Conservation (phyloP, 1,140 invertebrate species). For the Trachymyrmex septentrionalis region DNA sequence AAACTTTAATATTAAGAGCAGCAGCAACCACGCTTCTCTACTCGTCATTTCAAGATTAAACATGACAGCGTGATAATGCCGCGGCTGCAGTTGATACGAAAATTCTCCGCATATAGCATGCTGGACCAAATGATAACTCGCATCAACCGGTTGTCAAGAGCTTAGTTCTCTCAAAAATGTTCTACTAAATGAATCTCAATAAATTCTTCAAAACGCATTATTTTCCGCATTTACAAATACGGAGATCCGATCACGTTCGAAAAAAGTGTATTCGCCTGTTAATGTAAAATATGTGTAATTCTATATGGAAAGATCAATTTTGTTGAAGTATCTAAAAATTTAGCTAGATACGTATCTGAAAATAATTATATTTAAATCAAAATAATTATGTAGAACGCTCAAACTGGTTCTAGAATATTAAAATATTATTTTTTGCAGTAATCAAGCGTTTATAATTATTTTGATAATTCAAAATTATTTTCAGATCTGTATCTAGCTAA, state of each 20-base stretch:
- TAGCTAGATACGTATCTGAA: neutral
- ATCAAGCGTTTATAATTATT: no score
- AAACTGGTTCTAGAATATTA: no score
- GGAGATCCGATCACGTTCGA: neutral
- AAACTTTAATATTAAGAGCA: constrained; percentile 12
- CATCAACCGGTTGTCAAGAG: neutral
- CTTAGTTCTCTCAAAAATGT: no score
- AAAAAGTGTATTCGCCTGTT: neutral
- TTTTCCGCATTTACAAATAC: neutral
- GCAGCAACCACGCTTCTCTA: neutral
- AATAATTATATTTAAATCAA: no score
- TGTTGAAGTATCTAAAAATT: no score
- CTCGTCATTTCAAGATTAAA: constrained; percentile 47
- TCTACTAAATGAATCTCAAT: neutral
- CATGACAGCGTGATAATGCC: constrained; percentile 7
- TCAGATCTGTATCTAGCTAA: no score
- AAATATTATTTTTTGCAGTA: no score
- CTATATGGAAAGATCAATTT: neutral
- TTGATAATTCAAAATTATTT: no score
- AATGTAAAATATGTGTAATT: neutral
- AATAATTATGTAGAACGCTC: no score
- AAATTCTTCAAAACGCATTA: neutral
- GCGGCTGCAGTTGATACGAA: constrained; percentile 29
- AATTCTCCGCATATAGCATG: neutral
- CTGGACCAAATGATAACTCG: constrained; percentile 36